phyloP scores from a whole-genome alignment of 2,113 vertebrate species.

The Piaya cayana region DNA sequence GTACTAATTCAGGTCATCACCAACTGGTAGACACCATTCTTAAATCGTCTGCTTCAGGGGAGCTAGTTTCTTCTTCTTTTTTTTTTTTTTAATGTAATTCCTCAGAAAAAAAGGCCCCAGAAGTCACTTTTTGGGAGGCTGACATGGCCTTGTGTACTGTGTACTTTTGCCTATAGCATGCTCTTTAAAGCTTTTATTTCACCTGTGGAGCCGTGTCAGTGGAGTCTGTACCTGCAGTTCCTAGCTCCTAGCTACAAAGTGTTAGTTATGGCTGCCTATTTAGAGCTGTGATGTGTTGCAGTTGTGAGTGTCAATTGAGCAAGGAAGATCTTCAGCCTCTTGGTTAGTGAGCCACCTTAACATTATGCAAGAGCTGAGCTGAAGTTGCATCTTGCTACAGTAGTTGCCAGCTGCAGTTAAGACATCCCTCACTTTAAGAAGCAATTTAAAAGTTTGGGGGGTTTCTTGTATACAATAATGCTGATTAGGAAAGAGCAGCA shows the following conservation, averaged over 20 bases:
- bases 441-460: background rate
- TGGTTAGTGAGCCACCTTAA: background rate
- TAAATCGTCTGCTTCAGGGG: background rate
- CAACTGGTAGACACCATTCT: background rate
- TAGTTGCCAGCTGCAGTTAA: background rate
- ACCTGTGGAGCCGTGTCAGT: rapidly evolving
- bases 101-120: background rate
- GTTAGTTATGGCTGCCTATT: background rate
- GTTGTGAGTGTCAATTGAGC: background rate
- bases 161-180: background rate
- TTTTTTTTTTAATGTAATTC: background rate
- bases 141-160: background rate
- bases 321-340: background rate
- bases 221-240: background rate
- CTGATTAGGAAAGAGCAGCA: background rate
- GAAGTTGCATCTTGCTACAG: background rate
- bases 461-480: background rate
- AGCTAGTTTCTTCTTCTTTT: background rate
- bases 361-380: background rate
- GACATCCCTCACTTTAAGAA: background rate
- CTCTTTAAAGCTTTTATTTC: background rate
- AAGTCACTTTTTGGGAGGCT: background rate
- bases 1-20: background rate
- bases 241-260: background rate
- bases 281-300: background rate